Conservation (phyloP, 2,888 invertebrate genomes). For the Elaeidobius kamerunicus region DNA sequence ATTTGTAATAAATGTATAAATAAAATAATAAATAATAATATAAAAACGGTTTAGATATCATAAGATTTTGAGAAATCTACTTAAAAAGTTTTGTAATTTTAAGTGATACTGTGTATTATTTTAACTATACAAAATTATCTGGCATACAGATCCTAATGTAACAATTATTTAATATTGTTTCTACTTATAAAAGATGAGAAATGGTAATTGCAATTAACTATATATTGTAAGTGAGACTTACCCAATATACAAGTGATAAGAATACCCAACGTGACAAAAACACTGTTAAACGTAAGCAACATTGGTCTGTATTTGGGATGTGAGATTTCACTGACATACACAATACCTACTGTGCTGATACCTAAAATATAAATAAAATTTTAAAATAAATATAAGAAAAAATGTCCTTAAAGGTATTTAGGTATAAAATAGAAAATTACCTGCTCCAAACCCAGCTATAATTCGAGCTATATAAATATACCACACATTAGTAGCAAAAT, state of each 20-base stretch:
- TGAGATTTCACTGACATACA: constrained; percentile 59
- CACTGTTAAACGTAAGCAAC: constrained; percentile 56
- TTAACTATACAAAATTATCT: too few species aligned
- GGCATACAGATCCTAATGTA: too few species aligned
- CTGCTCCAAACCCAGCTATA: constrained; percentile 55
- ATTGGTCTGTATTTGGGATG: constrained; percentile 55
- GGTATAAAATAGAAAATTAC: constrained; percentile 38
- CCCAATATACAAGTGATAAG: constrained; percentile 54
- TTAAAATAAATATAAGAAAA: neutral
- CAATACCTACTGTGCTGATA: constrained; percentile 53
- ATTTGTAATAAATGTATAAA: too few species aligned
- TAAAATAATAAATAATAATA: too few species aligned
- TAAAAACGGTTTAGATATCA: too few species aligned
- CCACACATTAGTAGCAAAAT: constrained; percentile 47
- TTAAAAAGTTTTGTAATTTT: too few species aligned
- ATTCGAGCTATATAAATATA: constrained; percentile 53
- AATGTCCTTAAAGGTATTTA: neutral
- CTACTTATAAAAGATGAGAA: neutral
- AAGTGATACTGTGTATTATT: too few species aligned
- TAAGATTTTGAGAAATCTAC: too few species aligned
- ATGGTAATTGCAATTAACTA: neutral
- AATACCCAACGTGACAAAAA: constrained; percentile 58
- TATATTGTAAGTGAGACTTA: too few species aligned
- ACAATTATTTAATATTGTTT: neutral
- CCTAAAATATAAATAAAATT: constrained; percentile 42